Conservation (phyloP, 2,113 vertebrate species). For the Sula dactylatra region DNA sequence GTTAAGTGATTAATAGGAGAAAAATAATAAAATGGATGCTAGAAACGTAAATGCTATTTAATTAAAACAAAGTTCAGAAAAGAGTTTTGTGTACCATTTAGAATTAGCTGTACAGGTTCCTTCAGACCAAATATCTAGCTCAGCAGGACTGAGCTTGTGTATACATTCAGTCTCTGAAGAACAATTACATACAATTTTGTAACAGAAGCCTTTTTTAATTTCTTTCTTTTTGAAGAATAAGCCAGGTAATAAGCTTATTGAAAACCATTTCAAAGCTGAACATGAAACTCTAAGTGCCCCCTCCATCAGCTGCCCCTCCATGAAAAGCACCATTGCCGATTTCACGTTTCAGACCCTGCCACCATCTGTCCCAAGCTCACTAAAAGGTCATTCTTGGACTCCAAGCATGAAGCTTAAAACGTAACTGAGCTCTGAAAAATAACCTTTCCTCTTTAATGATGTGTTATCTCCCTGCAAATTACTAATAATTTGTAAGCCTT, state of each 20-base stretch:
- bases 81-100: not conserved
- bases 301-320: rapidly evolving
- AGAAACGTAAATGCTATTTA: not conserved
- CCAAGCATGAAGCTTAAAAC: not conserved
- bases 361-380: not conserved
- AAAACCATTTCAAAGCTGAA: not conserved
- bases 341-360: not conserved
- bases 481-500: not conserved
- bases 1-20: not conserved
- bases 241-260: not conserved
- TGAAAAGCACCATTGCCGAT: not conserved
- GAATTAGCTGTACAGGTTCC: not conserved
- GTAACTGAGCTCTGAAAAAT: not conserved
- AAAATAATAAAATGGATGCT: not conserved
- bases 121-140: not conserved
- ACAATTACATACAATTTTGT: not conserved
- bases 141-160: not conserved
- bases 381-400: not conserved
- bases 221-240: not conserved
- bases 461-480: not conserved
- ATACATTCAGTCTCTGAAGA: not conserved
- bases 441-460: not conserved
- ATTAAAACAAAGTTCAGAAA: not conserved
- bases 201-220: not conserved
- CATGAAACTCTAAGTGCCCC: not conserved